Evolutionary conservation across 2,113 vertebrate genomes (phyloP), one percentile per base, ranked within the genome.

Genomic region (Alaudala cheleensis): DNA sequence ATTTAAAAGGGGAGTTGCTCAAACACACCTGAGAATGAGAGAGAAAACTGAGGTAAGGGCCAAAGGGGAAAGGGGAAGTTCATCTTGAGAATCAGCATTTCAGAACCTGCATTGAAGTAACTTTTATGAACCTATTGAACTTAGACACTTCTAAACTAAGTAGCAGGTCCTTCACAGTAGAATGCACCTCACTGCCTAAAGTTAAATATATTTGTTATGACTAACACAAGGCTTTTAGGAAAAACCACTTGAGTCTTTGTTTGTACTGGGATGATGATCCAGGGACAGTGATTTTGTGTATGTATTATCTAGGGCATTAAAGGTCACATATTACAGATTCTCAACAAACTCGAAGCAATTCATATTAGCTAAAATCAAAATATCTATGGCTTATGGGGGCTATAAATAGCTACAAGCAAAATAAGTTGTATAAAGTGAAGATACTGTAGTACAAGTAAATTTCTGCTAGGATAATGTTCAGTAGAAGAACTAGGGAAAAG

Each of bases 171-270:
- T 76, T 80, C 44, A 19, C 3, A 89, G 49, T 5, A 82, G 40
- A 65, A 80, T 20, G 69, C 39, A 84, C 45, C 76, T 92, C 84
- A 65, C 11, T 86, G 45, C 51, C 65, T 49, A 10, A 92, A 37
- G 74, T 79, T 88, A 96, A 96, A 96, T 62, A 25, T 71, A 85
- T 87, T 92, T 94, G 45, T 76, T 81, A 85, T 37, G 33, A 47
- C 60, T 87, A 89, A 72, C 25, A 29, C 28, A 67, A 83, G 19
- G 56, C 34, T 93, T 53, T 91, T 62, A 66, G 17, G 86, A 40
- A n/a, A 77, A 21, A 93, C 45, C 20, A 25, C 16, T 33, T 28
- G 8, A 86, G 13, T 42, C 29, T 71, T 74, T 67, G 16, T 71
- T 74, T 67, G 19, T 12, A 29, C 2, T 26, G 25, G 21, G 19